Conservation (phyloP, 2,113 vertebrate species). For the Ailuropoda melanoleuca region DNA sequence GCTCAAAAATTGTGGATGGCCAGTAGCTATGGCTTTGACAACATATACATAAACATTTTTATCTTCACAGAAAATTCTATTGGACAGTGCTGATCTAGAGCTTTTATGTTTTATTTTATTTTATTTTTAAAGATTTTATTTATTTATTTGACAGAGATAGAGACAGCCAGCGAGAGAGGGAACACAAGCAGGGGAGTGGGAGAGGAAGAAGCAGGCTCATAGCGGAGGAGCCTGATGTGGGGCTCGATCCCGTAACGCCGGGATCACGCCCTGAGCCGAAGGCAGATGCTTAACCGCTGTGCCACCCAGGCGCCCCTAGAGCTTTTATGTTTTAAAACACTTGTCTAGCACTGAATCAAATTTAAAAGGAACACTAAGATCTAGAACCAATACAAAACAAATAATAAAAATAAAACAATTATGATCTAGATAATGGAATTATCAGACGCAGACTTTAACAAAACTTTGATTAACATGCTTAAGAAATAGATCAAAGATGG, state of each 20-base stretch:
- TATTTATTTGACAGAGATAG: no score
- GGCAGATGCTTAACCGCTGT: no score
- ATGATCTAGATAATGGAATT: not conserved
- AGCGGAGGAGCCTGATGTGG: no score
- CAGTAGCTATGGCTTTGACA: not conserved
- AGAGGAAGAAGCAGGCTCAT: no score
- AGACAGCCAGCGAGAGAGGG: no score
- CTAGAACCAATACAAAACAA: not conserved
- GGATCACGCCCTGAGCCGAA: no score
- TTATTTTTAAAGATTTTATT: no score
- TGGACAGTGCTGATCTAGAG: not conserved
- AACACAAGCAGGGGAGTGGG: no score
- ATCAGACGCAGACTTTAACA: not conserved
- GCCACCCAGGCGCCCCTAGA: no score
- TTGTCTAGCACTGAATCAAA: not conserved
- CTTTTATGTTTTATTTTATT: not conserved
- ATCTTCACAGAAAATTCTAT: not conserved
- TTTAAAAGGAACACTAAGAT: not conserved
- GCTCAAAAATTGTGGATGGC: not conserved
- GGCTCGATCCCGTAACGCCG: no score
- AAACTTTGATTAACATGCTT: not conserved
- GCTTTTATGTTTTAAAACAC: not conserved
- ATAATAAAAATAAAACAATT: not conserved
- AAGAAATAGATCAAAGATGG: not conserved
- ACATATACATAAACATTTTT: not conserved